phyloP scores from a whole-genome alignment of 2,113 vertebrate genomes.

The Hassar affinis region DNA sequence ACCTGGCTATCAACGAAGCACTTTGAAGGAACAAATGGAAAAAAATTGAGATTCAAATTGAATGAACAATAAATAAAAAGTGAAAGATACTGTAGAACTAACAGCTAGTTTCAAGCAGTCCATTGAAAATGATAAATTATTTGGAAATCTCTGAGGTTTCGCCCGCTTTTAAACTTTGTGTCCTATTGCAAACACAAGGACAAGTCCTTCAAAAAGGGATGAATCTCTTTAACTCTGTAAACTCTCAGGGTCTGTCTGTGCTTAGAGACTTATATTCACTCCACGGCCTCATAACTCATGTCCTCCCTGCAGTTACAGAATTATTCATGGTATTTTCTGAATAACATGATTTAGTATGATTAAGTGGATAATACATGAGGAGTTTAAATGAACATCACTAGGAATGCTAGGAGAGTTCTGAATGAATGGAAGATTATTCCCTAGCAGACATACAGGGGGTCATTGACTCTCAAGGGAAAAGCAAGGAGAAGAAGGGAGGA shows the following conservation, averaged over 20 bases:
- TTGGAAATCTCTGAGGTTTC: neutral
- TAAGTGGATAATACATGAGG: neutral
- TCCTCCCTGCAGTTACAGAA: neutral
- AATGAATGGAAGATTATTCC: neutral
- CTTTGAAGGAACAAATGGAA: neutral
- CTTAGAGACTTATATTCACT: neutral
- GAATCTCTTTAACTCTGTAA: neutral
- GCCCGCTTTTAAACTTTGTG: neutral
- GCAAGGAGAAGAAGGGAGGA: neutral
- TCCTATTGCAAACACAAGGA: neutral
- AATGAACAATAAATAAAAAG: neutral
- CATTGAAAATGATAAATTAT: neutral
- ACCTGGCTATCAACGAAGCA: neutral
- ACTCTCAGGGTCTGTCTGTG: neutral
- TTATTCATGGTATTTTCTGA: neutral
- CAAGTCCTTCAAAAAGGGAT: neutral
- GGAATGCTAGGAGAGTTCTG: neutral
- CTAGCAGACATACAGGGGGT: neutral
- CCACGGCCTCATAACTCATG: neutral
- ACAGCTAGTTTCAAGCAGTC: neutral
- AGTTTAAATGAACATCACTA: neutral
- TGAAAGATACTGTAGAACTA: neutral
- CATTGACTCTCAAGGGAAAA: neutral
- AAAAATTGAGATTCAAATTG: neutral
- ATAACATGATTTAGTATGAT: slow-evolving; percentile 2